Evolutionary conservation across 2,797 vertebrate genomes (phyloP).

Genomic region (Gymnoscopelus braueri): DNA sequence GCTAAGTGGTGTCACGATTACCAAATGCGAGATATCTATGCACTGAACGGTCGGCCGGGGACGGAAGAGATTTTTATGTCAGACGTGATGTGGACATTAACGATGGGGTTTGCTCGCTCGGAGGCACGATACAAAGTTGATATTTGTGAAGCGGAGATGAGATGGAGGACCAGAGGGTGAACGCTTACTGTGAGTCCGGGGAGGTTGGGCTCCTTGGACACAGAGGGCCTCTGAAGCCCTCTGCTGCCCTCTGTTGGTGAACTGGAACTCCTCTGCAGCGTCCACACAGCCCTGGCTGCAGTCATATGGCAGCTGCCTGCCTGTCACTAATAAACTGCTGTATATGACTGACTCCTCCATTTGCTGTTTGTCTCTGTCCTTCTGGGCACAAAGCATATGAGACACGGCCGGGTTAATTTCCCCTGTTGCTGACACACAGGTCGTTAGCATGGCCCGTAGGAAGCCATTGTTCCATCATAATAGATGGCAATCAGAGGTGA

Average conservation of each 20-base stretch:
- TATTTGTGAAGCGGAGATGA: constrained; percentile 45
- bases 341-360: constrained; percentile 50
- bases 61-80: constrained; percentile 20
- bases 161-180: constrained; percentile 22
- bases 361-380: constrained; percentile 62
- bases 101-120: background rate
- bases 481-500: constrained; percentile 91
- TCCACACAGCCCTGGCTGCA: constrained; percentile 46
- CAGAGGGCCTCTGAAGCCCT: constrained; percentile 65
- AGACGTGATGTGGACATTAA: constrained; percentile 1
- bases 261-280: constrained; percentile 11
- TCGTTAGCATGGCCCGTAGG: constrained; percentile 70
- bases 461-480: constrained; percentile 81
- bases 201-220: constrained; percentile 25
- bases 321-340: constrained; percentile 71
- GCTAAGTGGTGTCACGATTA: constrained; percentile 19
- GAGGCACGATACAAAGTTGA: constrained; percentile 19
- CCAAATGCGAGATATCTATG: background rate
- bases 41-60: constrained; percentile 13
- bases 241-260: constrained; percentile 81
- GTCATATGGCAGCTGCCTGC: constrained; percentile 74
- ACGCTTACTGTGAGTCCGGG: constrained; percentile 3
- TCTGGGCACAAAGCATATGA: constrained; percentile 57
- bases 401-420: constrained; percentile 75
- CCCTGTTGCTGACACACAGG: constrained; percentile 74